Percentiles rank a stretch among this genome's conserved stretches.
Conservation (phyloP, 1,140 invertebrate genomes). For the Dendrolimus punctatus region DNA sequence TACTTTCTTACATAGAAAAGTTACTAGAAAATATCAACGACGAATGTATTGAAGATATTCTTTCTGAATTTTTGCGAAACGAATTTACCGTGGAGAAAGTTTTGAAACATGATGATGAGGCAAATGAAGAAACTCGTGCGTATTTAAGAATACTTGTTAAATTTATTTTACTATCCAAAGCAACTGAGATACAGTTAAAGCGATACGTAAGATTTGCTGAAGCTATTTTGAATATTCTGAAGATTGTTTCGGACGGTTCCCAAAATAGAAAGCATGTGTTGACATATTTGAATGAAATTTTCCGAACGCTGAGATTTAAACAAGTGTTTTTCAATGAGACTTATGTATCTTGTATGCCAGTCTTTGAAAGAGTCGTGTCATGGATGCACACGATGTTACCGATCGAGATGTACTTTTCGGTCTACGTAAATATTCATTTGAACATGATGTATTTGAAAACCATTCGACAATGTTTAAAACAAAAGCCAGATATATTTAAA, state of each 20-base stretch:
- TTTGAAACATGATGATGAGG: conserved; percentile 3
- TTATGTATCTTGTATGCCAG: conserved; percentile 22
- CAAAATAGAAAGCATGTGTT: conserved; percentile 10
- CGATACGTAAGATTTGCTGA: conserved; percentile 22
- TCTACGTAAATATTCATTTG: conserved; percentile 34
- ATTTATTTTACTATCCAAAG: conserved; percentile 25
- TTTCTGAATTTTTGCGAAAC: conserved; percentile 8
- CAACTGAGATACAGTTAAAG: conserved; percentile 19
- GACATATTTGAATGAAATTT: conserved; percentile 1
- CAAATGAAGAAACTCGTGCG: conserved; percentile 1
- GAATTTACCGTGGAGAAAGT: not conserved
- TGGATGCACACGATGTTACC: conserved; percentile 27
- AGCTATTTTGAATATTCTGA: conserved; percentile 17
- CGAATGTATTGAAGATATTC: conserved; percentile 14
- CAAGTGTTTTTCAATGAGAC: conserved; percentile 28
- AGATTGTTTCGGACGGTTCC: too few species aligned
- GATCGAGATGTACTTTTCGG: conserved; percentile 25
- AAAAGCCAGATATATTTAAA: conserved; percentile 22
- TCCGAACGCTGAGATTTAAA: conserved; percentile 24
- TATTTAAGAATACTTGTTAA: conserved; percentile 26
- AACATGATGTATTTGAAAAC: conserved; percentile 40
- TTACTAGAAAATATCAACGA: conserved; percentile 21
- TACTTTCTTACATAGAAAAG: conserved; percentile 27
- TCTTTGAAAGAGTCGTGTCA: conserved; percentile 28
- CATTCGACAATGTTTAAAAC: conserved; percentile 23